A percentile compares a stretch with the other conserved stretches of the same genome.
Conservation (phyloP, 2,888 invertebrate species). For the Pedicia rivosa region DNA sequence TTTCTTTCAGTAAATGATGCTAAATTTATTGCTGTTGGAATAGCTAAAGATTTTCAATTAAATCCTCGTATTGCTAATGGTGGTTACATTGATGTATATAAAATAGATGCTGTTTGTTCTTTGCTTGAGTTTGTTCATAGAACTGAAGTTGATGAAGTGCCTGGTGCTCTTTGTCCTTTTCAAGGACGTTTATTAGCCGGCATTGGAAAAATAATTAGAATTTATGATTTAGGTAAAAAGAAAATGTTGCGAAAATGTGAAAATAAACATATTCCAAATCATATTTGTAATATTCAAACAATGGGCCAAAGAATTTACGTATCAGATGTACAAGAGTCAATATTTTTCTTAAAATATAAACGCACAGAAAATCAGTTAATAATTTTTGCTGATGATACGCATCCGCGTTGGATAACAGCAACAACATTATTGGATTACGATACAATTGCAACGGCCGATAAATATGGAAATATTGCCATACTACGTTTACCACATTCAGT, state of each 20-base stretch:
- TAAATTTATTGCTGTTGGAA: slow-evolving; percentile 65
- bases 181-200: slow-evolving; percentile 86
- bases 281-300: slow-evolving; percentile 83
- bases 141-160: slow-evolving; percentile 85
- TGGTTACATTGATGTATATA: slow-evolving; percentile 77
- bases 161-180: slow-evolving; percentile 75
- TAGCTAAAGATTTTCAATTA: slow-evolving; percentile 77
- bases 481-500: slow-evolving; percentile 80
- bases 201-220: slow-evolving; percentile 76
- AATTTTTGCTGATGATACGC: slow-evolving; percentile 96
- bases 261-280: slow-evolving; percentile 91
- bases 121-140: slow-evolving; percentile 84
- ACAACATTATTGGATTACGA: slow-evolving; percentile 89
- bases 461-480: slow-evolving; percentile 92
- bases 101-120: slow-evolving; percentile 56
- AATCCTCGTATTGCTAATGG: slow-evolving; percentile 70
- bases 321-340: slow-evolving; percentile 91
- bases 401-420: slow-evolving; percentile 91
- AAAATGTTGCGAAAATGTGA: slow-evolving; percentile 95
- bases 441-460: slow-evolving; percentile 91
- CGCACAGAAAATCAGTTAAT: slow-evolving; percentile 93
- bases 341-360: slow-evolving; percentile 90
- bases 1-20: slow-evolving; percentile 45
- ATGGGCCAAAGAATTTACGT: slow-evolving; percentile 91
- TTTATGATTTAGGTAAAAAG: slow-evolving; percentile 94